phyloP scores from a whole-genome alignment of 2,797 vertebrate species.

The Petrocephalus schoutedeni region DNA sequence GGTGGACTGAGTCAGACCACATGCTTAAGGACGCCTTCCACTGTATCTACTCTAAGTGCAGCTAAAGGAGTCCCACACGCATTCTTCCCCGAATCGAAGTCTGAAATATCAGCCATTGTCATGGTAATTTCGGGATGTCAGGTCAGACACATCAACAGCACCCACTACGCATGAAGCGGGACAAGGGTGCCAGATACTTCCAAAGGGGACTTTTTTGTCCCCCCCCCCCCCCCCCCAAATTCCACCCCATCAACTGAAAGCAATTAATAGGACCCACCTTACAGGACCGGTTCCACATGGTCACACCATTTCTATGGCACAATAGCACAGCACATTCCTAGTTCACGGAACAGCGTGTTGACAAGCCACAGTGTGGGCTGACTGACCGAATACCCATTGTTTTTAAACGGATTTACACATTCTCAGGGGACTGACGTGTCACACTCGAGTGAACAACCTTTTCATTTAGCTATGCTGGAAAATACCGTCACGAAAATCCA shows the following conservation, averaged over 20 bases:
- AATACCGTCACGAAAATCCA: conserved; percentile 30
- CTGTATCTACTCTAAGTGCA: not conserved
- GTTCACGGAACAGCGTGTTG: conserved; percentile 37
- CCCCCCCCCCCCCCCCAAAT: conserved; percentile 23
- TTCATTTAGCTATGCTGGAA: conserved; percentile 30
- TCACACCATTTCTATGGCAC: conserved; percentile 51
- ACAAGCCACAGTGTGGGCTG: conserved; percentile 48
- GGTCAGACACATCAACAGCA: conserved; percentile 1
- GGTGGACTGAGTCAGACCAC: not conserved
- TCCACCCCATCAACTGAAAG: conserved; percentile 37
- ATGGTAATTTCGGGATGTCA: not conserved
- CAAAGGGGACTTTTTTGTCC: not conserved
- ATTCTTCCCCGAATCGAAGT: not conserved
- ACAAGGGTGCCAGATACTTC: not conserved
- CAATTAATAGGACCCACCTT: conserved; percentile 51
- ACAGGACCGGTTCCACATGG: conserved; percentile 55
- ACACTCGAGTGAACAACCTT: conserved; percentile 38
- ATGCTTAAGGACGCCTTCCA: not conserved
- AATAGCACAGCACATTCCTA: conserved; percentile 50
- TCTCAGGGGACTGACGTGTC: conserved; percentile 34
- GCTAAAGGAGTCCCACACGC: not conserved
- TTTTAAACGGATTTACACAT: conserved; percentile 48
- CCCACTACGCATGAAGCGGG: not conserved
- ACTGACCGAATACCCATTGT: conserved; percentile 31
- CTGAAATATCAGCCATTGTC: not conserved